phyloP scores from a whole-genome alignment of 2,113 vertebrate genomes.

The Sebastes schlegelii region DNA sequence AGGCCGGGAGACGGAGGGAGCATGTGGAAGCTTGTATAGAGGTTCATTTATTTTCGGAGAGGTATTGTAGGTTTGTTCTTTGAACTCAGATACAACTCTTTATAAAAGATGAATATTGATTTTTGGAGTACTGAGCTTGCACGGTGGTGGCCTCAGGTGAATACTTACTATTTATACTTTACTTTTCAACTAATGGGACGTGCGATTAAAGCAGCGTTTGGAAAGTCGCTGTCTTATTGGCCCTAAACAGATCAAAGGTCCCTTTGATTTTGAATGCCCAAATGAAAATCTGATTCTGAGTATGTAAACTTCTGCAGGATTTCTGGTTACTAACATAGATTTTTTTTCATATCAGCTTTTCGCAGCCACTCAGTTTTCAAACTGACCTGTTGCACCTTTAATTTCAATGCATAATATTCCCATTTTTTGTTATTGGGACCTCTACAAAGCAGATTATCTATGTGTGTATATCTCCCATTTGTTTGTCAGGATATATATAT shows the following conservation, averaged over 20 bases:
- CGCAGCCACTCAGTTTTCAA: not conserved
- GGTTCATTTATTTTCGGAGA: constrained; percentile 26
- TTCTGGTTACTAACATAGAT: not conserved
- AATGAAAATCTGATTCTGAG: not conserved
- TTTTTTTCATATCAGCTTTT: no score
- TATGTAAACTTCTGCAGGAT: not conserved
- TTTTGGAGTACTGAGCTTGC: not conserved
- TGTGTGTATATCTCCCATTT: no score
- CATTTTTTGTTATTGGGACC: no score
- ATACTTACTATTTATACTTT: not conserved
- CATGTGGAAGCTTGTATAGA: constrained; percentile 60
- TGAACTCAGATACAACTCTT: constrained; percentile 41
- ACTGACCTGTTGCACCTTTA: not conserved
- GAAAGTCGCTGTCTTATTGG: not conserved
- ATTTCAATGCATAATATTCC: not conserved
- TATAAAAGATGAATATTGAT: not conserved
- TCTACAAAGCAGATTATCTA: no score
- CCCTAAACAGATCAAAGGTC: not conserved
- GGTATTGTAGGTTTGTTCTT: not conserved
- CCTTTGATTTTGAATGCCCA: not conserved
- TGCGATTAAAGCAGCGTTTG: not conserved
- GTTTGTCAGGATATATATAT: no score
- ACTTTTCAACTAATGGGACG: not conserved
- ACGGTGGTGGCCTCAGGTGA: not conserved
- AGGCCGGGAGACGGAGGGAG: constrained; percentile 20